A percentile compares a stretch with the other conserved stretches of the same genome.
phyloP scores from a whole-genome alignment of 1,140 invertebrate genomes.

The Tribolium madens region DNA sequence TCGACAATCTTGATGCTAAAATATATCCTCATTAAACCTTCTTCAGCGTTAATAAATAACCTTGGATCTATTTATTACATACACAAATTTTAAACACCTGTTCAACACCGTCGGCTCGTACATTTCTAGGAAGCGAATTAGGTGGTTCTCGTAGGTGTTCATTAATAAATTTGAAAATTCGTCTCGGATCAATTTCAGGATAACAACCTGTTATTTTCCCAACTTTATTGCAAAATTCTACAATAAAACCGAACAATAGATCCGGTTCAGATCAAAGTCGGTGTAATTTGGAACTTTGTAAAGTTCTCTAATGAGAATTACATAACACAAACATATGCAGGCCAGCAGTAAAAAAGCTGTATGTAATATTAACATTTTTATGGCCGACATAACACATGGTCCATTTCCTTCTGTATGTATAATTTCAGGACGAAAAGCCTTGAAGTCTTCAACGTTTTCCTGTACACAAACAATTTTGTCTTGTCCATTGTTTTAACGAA shows the following conservation, averaged over 20 bases:
- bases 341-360: constrained; percentile 37
- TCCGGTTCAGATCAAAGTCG: constrained; percentile 31
- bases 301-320: constrained; percentile 35
- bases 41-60: not conserved
- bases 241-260: not conserved
- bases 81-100: constrained; percentile 12
- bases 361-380: constrained; percentile 50
- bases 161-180: not conserved
- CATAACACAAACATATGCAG: constrained; percentile 43
- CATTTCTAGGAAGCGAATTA: not conserved
- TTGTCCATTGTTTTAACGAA: constrained; percentile 42
- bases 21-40: not conserved
- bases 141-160: not conserved
- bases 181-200: too few species aligned
- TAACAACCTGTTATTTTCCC: not conserved
- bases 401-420: constrained; percentile 50
- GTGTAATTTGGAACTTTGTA: constrained; percentile 19
- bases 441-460: constrained; percentile 48
- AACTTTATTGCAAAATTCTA: too few species aligned
- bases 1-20: not conserved
- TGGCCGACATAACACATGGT: constrained; percentile 52
- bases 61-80: not conserved
- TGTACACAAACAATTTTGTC: constrained; percentile 41
- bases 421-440: constrained; percentile 46
- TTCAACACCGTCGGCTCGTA: not conserved